Base-by-base conservation (phyloP, 37 sponge, comb jelly and placozoan species). In the Haliclona indistincta region DNA sequence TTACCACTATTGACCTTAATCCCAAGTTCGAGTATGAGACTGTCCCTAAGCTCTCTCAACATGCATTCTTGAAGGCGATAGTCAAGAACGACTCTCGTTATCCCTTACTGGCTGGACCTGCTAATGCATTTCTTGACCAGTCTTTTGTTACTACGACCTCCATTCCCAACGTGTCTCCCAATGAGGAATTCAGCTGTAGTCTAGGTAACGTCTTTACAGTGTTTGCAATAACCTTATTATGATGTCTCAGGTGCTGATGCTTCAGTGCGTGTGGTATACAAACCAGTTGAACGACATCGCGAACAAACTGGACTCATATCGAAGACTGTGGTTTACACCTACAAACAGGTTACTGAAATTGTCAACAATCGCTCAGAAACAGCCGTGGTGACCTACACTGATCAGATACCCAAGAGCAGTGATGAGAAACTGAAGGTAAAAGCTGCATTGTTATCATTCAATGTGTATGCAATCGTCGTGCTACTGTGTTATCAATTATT, bases 361-460 rank as follows among this genome's bases (percentile, higher is more conserved):
- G 43, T 54, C 44, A 94, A 89, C 90, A 70, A 60, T 10, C 65
- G 85, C 20, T 34, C 20, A 22, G 95, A 94, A 22, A 67, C 87
- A 2, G 74, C 82, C 23, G 76, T 45, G n/a, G 70, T 94, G 55
- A 61, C 70, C 17, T 86, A 89, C 54, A 68, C 64, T 35, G 95
- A 94, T 68, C 95, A 94, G 38, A 62, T 94, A 11, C 95, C 95
- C 7, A 71, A 73, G 53, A 89, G 90, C 51, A 35, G 73, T 22
- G 95, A 94, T 56, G 89, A 89, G 37, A 94, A 89, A 68, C 81
- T 94, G 39, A 94, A 86, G 85, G 95, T 94, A 29, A n/a, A 40
- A 35, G 58, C 22, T 8, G 29, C 5, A 51, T 38, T 3, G 39
- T 7, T 13, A 3, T 67, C 40, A 10, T n/a, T 67, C 7, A 23